Evolutionary conservation across 2,888 invertebrate genomes (phyloP), one percentile per base, ranked within the genome.

Genomic region (Clivina fossor): DNA sequence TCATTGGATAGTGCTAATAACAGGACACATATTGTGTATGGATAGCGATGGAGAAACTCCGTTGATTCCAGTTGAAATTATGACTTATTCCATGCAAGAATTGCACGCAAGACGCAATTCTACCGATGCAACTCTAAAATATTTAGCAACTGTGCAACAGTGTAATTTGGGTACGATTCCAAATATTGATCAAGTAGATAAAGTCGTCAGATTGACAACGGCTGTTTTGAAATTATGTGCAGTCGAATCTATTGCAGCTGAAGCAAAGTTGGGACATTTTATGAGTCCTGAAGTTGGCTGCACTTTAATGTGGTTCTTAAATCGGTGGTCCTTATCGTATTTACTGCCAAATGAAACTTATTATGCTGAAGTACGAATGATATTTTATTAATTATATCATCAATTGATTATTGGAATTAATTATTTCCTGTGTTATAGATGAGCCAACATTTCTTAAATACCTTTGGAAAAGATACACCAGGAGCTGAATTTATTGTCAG

Each of bases 1-100:
- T 16, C 93, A 94, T 71, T 95, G 94, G 95, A 80, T 90, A 20
- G 74, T 93, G 19, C 80, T 95, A 66, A 83, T 94, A 48, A 75
- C 80, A 38, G 90, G 89, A 63, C 81, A 84, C 67, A 76, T 84
- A 2, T 69, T 87, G 40, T 82, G 84, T 46, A 82, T 84, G 74
- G 83, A 85, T 58, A 78, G 80, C 51, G 81, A 82, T 33, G 85
- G 85, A 1, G 86, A 87, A 69, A 78, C 79, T 0, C 78, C 83
- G 2, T 72, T 84, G 63, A 83, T 88, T 60, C 87, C 87, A 1
- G 68, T 78, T 0, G 81, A 83, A 69, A 76, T 88, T 33, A 83
- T 83, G 76, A 71, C 74, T 28, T 80, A 81, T 69, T 82, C 83
- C 49, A 76, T 80, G 44, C 69, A 75, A 48, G 80, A 81, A 67